Percentiles rank a stretch among this genome's conserved stretches.
Conservation (phyloP, 2,888 invertebrate genomes). For the Euplagia quadripunctaria region DNA sequence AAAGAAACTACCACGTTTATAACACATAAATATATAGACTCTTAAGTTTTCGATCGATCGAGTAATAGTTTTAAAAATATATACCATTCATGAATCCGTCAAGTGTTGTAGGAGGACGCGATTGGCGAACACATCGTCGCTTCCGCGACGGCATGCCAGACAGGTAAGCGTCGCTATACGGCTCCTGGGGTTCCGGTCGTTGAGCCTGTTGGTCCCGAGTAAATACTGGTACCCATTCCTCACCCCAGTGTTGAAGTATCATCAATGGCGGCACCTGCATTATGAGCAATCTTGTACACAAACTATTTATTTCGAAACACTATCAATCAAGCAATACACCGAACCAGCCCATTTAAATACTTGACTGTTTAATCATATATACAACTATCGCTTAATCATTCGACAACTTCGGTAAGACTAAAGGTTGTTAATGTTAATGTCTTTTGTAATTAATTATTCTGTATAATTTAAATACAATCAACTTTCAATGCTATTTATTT, state of each 20-base stretch:
- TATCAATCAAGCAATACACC: constrained; percentile 6
- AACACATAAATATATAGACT: too few relatives aligned
- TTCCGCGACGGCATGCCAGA: constrained; percentile 96
- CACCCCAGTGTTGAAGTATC: constrained; percentile 78
- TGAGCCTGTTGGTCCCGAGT: constrained; percentile 93
- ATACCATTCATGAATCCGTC: constrained; percentile 70
- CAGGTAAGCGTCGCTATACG: constrained; percentile 96
- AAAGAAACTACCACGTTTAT: too few relatives aligned
- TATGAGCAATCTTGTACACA: not conserved
- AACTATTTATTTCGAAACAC: constrained; percentile 12
- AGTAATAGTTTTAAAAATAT: not conserved
- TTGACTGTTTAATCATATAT: not conserved
- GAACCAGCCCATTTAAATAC: constrained; percentile 3
- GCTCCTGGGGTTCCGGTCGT: constrained; percentile 85
- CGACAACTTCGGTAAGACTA: not conserved
- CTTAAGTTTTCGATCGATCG: too few relatives aligned
- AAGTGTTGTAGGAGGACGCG: constrained; percentile 67
- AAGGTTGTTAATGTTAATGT: not conserved
- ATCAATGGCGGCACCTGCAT: constrained; percentile 74
- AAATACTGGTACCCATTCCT: constrained; percentile 95
- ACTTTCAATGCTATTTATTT: not conserved
- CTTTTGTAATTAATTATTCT: constrained; percentile 25
- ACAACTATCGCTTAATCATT: not conserved
- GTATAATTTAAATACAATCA: constrained; percentile 32
- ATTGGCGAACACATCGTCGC: constrained; percentile 90